phyloP scores from a whole-genome alignment of 2,888 invertebrate genomes.

The Caenorhabditis macrosperma region DNA sequence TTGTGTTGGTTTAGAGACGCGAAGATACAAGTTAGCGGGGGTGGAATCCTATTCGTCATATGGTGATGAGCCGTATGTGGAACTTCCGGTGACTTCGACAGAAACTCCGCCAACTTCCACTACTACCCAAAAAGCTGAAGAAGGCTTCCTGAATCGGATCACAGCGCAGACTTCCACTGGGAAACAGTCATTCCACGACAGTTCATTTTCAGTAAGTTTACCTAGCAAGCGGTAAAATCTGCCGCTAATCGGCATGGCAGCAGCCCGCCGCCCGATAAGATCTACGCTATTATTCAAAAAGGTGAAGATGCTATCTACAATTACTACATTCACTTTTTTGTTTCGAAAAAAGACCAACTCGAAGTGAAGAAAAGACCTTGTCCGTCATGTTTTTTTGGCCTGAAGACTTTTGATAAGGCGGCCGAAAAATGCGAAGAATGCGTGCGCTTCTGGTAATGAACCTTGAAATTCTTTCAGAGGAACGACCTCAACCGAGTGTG shows the following conservation, averaged over 20 bases:
- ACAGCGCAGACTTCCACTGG: conserved; percentile 3
- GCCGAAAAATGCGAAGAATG: conserved; percentile 26
- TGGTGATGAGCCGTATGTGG: conserved; percentile 28
- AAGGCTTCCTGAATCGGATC: conserved; percentile 15
- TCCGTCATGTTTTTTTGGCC: conserved; percentile 7
- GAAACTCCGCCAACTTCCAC: not conserved
- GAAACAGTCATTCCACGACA: conserved; percentile 6
- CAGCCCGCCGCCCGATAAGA: conserved; percentile 11
- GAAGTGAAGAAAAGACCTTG: conserved; percentile 32
- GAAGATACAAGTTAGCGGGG: conserved; percentile 46
- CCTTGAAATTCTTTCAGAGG: conserved; percentile 44
- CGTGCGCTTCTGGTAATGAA: not conserved
- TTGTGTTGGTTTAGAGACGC: conserved; percentile 37
- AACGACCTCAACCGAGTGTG: conserved; percentile 48
- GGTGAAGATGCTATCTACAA: conserved; percentile 39
- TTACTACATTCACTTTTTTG: conserved; percentile 45
- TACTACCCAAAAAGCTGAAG: not conserved
- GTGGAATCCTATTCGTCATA: conserved; percentile 56
- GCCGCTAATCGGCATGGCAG: conserved; percentile 28
- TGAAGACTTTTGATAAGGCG: not conserved
- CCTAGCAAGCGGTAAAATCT: conserved; percentile 42
- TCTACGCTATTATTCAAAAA: conserved; percentile 43
- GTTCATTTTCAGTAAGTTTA: conserved; percentile 39
- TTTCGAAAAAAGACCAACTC: conserved; percentile 34
- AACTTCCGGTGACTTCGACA: not conserved